These are phyloP conservation scores for Elaphurus davidianus DNA, from an alignment of 2,113 vertebrate genomes.

Conservation along the genomic window DNA sequence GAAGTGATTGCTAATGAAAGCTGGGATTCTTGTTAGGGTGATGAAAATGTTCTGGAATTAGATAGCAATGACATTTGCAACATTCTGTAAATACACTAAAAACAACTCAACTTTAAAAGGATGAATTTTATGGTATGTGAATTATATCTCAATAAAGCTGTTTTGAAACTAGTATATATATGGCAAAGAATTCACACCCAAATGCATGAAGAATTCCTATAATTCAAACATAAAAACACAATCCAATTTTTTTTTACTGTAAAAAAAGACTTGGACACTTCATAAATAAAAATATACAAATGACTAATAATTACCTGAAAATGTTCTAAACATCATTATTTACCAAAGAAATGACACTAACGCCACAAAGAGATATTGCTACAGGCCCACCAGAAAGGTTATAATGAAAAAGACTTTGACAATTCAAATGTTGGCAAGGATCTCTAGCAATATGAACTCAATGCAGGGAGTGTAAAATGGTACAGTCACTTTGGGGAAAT, in stretches of 20 bases:
- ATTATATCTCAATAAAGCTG: neutral
- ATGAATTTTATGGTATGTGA: neutral
- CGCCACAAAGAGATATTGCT: neutral
- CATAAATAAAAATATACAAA: neutral
- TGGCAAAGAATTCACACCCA: neutral
- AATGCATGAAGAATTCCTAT: neutral
- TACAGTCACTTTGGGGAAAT: neutral
- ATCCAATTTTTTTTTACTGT: neutral
- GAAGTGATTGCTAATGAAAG: neutral
- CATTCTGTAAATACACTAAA: neutral
- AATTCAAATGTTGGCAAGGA: neutral
- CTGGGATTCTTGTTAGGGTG: neutral
- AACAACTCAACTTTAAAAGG: neutral
- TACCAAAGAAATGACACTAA: neutral
- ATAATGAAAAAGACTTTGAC: neutral
- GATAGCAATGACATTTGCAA: neutral
- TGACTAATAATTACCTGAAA: neutral
- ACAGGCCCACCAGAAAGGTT: neutral
- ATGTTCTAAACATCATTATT: neutral
- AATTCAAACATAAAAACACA: neutral
- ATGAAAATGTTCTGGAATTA: neutral
- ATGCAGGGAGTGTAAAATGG: neutral
- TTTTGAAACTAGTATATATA: neutral
- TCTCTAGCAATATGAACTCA: neutral
- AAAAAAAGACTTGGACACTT: neutral